Conservation (phyloP, 1,140 invertebrate genomes). For the Phymorhynchus buccinoides region DNA sequence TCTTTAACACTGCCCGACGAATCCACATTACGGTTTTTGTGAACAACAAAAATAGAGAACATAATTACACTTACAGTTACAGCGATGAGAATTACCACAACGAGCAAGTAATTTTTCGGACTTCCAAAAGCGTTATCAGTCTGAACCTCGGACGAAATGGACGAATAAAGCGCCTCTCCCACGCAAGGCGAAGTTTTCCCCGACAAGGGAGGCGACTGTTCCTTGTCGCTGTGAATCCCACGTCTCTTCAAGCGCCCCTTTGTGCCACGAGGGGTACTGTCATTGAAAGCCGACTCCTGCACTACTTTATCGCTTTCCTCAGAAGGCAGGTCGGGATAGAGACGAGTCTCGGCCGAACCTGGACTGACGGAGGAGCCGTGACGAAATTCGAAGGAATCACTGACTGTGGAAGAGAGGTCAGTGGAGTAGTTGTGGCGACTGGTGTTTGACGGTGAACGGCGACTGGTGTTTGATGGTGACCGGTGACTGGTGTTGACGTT, state of each 20-base stretch:
- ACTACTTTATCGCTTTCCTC: neutral
- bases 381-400: constrained; percentile 20
- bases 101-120: neutral
- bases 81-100: neutral
- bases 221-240: neutral
- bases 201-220: neutral
- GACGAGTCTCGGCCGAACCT: neutral
- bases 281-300: no score
- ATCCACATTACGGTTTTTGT: neutral
- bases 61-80: neutral
- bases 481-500: neutral
- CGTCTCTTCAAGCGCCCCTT: neutral
- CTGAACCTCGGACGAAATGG: no score
- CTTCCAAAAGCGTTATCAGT: neutral
- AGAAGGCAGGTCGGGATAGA: constrained; percentile 2
- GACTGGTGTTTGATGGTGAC: neutral
- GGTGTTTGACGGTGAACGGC: no score
- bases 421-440: neutral
- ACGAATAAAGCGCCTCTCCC: neutral
- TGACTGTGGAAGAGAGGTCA: constrained; percentile 3
- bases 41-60: neutral
- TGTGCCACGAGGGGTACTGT: neutral
- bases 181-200: neutral
- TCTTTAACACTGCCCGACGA: neutral
- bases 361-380: neutral